Percentiles rank a stretch among this genome's conserved stretches.
These are phyloP conservation scores for Orthosia gracilis DNA, from an alignment of 2,888 invertebrate genomes.

Conservation along the genomic window DNA sequence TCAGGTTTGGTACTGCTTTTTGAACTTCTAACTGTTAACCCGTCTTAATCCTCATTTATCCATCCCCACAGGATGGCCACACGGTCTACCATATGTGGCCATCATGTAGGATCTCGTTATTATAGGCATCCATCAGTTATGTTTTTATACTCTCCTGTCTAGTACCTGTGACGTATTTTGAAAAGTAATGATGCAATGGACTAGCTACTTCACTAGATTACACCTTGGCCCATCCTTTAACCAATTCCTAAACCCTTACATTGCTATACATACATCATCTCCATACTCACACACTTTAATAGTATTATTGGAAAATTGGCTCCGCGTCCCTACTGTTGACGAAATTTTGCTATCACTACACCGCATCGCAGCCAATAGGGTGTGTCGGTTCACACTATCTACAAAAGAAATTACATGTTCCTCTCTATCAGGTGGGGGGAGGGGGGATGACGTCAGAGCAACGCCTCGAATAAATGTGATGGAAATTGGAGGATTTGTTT, in stretches of 20 bases:
- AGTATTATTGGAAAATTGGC: slow-evolving; percentile 84
- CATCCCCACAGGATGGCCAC: not conserved
- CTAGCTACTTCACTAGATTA: not conserved
- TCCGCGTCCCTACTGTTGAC: slow-evolving; percentile 80
- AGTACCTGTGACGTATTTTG: too few relatives aligned
- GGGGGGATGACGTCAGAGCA: slow-evolving; percentile 81
- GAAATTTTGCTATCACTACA: slow-evolving; percentile 83
- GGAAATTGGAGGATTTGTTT: slow-evolving; percentile 92
- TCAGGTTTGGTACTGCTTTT: too few relatives aligned
- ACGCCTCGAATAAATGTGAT: slow-evolving; percentile 90
- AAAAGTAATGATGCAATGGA: too few relatives aligned
- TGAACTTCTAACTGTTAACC: not conserved
- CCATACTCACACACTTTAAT: slow-evolving; percentile 77
- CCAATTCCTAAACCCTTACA: slow-evolving; percentile 32
- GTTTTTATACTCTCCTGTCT: too few relatives aligned
- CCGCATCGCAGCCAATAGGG: slow-evolving; percentile 81
- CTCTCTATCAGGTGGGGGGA: slow-evolving; percentile 77
- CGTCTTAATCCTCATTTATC: not conserved
- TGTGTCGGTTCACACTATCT: slow-evolving; percentile 87
- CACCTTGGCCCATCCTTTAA: not conserved
- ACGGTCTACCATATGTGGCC: too few relatives aligned
- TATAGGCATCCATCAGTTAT: not conserved
- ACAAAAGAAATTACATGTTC: slow-evolving; percentile 89
- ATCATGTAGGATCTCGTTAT: not conserved
- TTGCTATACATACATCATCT: slow-evolving; percentile 61